Evolutionary conservation across 1,140 invertebrate species (phyloP), one percentile per base, ranked within the genome.

Genomic region (Drosophila bocqueti): DNA sequence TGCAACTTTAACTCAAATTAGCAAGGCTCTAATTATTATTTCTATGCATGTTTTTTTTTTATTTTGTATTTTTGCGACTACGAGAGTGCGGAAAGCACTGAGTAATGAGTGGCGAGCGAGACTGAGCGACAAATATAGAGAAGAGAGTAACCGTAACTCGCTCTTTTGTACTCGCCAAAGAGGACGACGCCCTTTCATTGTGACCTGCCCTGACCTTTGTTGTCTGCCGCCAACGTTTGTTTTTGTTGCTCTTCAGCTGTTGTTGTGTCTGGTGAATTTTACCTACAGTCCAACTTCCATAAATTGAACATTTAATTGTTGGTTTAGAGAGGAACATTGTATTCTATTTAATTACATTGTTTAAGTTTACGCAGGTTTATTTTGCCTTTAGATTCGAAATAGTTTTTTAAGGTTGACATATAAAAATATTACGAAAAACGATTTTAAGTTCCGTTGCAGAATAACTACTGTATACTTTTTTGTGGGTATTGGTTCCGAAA

Each of bases 161-260:
- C 69, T 73, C 69, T 73, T 71, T 73, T 76, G 74, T 67, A 62
- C 52, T 50, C 62, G 73, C 45, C 63, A 77, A 60, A 82, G 87
- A 85, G 92, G 91, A 91, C 92, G 91, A 93, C 92, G 92, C 92
- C 92, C 92, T 93, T 92, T 92, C 78, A 90, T 86, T 92, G 82
- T 93, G 92, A 93, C 92, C 92, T 93, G 91, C 58, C 76, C 89
- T 93, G 92, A 93, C 92, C 92, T 93, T 93, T 93, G 83, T 91
- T 91, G 83, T 91, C 86, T 91, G 86, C 85, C 85, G 85, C 77
- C 83, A 74, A 64, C 67, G 68, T 65, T 87, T 79, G 58, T 78
- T 45, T 26, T 58, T 67, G 45, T 73, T 68, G 46, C 57, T 73
- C 59, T 57, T 52, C 45, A 73, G 67, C 54, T 81, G 82, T 64